Evolutionary conservation across 2,113 vertebrate species (phyloP), one percentile per base, ranked within the genome.

Genomic region (Brachyistius frenatus): DNA sequence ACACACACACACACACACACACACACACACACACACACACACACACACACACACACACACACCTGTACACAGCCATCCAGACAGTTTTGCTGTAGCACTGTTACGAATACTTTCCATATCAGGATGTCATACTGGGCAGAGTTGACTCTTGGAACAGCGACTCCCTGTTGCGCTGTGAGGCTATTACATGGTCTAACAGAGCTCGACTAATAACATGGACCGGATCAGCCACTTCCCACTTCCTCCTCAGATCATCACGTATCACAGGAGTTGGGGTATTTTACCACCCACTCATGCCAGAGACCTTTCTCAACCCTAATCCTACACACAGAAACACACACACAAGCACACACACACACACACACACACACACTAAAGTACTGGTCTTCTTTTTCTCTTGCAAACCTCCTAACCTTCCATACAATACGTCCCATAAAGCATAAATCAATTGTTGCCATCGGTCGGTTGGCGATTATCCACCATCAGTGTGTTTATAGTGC

Each of bases 161-260:
- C 87, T 93, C 91, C 91, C 93, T 93, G 91, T 94, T 94, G 92
- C 91, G 67, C 88, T 87, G 85, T 83, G 90, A 94, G 85, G 89
- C 92, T 94, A 95, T 95, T 94, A 95, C 93, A 94, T 94, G 94
- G 93, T 94, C 93, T 93, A 95, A 67, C 93, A 94, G 94, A 95
- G 94, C 94, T 92, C 86, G 74, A 93, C 94, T 95, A 94, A 94
- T 94, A 95, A 93, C 93, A 91, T 89, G 88, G 89, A 93, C 88
- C 73, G 77, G 89, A 93, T 93, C 93, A 91, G 89, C 82, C 89
- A 90, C 87, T 93, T 93, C 85, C 90, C 78, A 86, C 87, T 90
- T 91, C 84, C 90, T 92, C 87, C 81, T 85, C 86, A 93, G 86
- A 92, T 93, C 92, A 93, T 91, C 87, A 85, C 81, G 73, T 91